phyloP scores from a whole-genome alignment of 2,113 vertebrate species.

The Hystrix cristata region DNA sequence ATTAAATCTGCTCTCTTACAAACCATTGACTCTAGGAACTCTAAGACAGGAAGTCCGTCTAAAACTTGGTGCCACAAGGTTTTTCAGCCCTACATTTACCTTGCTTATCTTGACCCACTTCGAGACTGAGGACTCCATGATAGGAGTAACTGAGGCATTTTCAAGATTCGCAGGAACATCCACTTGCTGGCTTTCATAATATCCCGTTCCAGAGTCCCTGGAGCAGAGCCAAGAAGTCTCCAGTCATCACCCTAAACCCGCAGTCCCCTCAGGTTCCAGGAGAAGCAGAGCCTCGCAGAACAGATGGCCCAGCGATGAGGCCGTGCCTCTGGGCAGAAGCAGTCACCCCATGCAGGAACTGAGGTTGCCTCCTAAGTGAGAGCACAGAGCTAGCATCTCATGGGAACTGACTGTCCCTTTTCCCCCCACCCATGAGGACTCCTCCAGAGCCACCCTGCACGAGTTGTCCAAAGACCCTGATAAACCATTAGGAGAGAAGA shows the following conservation, averaged over 20 bases:
- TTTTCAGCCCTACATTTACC: background rate
- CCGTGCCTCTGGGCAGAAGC: background rate
- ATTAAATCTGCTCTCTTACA: no score
- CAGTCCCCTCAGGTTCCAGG: background rate
- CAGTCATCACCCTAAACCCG: background rate
- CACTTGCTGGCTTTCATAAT: background rate
- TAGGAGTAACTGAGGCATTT: background rate
- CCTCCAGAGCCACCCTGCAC: background rate
- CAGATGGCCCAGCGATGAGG: background rate
- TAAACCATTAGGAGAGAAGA: background rate
- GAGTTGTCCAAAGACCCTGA: background rate
- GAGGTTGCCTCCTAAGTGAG: background rate
- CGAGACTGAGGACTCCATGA: background rate
- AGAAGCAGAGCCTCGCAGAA: background rate
- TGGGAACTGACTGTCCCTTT: background rate
- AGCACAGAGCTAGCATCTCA: background rate
- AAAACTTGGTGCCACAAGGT: background rate
- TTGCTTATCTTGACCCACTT: background rate
- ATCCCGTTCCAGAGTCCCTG: background rate
- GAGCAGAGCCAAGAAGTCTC: background rate
- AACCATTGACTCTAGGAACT: no score
- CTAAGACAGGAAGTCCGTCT: background rate
- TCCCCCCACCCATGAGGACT: background rate
- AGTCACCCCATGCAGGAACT: background rate
- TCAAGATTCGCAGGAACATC: background rate